These are phyloP conservation scores for Cataglyphis livida DNA, from an alignment of 2,888 invertebrate species.

Conservation along the genomic window DNA sequence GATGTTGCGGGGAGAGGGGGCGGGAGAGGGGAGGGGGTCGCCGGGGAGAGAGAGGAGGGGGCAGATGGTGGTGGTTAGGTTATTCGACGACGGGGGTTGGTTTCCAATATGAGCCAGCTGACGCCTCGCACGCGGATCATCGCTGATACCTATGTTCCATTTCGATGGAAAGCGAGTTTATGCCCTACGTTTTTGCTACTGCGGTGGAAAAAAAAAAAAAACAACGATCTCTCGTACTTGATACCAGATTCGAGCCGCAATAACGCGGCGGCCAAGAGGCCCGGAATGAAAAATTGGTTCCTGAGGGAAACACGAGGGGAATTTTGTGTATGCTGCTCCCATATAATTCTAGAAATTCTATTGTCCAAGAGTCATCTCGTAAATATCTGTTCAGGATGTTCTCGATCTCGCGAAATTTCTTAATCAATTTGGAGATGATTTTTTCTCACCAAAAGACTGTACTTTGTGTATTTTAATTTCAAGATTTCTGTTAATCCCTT, in stretches of 20 bases:
- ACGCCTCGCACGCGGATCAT: conserved; percentile 83
- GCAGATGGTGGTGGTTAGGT: conserved; percentile 61
- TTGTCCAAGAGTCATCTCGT: not conserved
- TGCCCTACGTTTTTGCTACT: conserved; percentile 63
- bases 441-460: not conserved
- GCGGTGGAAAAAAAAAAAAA: conserved; percentile 28
- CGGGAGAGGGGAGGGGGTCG: not conserved
- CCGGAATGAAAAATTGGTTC: conserved; percentile 48
- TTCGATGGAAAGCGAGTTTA: conserved; percentile 74
- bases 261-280: conserved; percentile 38
- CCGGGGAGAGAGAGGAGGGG: conserved; percentile 51
- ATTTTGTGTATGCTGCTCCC: not conserved
- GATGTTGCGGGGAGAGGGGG: conserved; percentile 67
- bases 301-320: conserved; percentile 10
- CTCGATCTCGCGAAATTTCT: not conserved
- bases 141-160: conserved; percentile 77
- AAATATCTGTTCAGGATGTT: not conserved
- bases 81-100: conserved; percentile 72
- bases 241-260: conserved; percentile 62
- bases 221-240: conserved; percentile 61
- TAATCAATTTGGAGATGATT: not conserved
- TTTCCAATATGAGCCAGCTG: conserved; percentile 84
- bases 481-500: not conserved
- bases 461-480: not conserved
- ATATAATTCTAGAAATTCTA: conserved; percentile 38